These are phyloP conservation scores for Neotoxoptera formosana DNA, from an alignment of 1,140 invertebrate species.

Conservation along the genomic window DNA sequence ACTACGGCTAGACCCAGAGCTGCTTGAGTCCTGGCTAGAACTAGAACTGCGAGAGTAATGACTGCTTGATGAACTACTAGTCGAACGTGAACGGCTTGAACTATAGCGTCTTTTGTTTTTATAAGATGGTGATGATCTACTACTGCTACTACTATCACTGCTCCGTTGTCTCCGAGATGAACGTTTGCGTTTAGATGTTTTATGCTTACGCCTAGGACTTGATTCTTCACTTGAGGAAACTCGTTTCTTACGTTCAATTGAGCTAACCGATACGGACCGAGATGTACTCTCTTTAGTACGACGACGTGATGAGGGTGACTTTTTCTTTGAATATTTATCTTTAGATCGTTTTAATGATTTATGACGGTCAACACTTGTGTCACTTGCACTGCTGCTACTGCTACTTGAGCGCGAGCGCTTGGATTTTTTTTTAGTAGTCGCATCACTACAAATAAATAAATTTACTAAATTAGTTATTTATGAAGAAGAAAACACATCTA, in stretches of 20 bases:
- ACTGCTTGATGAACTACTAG: constrained; percentile 49
- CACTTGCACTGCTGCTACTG: constrained; percentile 48
- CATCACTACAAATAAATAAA: constrained; percentile 24
- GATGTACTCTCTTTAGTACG: constrained; percentile 22
- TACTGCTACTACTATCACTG: constrained; percentile 35
- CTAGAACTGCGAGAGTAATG: constrained; percentile 38
- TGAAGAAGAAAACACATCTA: background rate
- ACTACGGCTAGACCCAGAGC: constrained; percentile 55
- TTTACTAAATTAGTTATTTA: background rate
- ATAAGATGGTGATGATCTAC: constrained; percentile 27
- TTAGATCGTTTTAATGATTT: constrained; percentile 32
- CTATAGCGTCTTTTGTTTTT: constrained; percentile 40
- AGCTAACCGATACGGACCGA: constrained; percentile 9
- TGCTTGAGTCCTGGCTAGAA: constrained; percentile 18
- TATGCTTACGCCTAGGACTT: constrained; percentile 43
- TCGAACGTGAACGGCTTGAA: constrained; percentile 42
- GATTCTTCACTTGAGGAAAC: constrained; percentile 42
- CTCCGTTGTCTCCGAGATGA: constrained; percentile 37
- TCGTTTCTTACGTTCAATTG: constrained; percentile 39
- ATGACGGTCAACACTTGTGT: constrained; percentile 30
- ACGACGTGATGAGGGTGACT: background rate
- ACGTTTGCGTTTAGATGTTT: constrained; percentile 43
- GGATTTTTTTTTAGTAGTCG: constrained; percentile 19
- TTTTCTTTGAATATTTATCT: constrained; percentile 48
- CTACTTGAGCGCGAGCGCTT: constrained; percentile 36